phyloP scores from a whole-genome alignment of 2,797 vertebrate species.

The Siniperca scherzeri region DNA sequence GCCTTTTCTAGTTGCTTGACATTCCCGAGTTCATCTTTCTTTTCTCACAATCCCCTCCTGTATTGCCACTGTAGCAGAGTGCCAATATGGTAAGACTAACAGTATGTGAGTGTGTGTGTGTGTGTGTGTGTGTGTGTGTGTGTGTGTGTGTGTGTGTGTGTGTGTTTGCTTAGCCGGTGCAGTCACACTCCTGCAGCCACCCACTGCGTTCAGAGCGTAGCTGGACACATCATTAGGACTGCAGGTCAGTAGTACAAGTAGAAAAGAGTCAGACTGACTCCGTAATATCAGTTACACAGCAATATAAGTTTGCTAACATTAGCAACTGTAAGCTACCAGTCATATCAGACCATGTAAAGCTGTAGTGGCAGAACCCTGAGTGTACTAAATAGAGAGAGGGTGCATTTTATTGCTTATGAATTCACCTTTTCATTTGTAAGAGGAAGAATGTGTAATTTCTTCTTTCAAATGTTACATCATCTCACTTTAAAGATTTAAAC shows the following conservation, averaged over 20 bases:
- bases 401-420: neutral
- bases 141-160: slow-evolving; percentile 5
- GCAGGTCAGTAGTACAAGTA: slow-evolving; percentile 30
- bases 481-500: neutral
- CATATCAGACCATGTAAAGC: neutral
- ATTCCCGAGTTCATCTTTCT: neutral
- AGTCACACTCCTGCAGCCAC: slow-evolving; percentile 22
- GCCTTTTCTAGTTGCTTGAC: slow-evolving; percentile 18
- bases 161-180: neutral
- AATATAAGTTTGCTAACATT: slow-evolving; percentile 2
- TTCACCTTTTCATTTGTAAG: neutral
- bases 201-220: slow-evolving; percentile 38
- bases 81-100: neutral
- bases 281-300: neutral
- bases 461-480: neutral
- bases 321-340: neutral
- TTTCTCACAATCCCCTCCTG: neutral
- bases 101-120: slow-evolving; percentile 3
- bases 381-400: neutral
- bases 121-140: slow-evolving; percentile 4
- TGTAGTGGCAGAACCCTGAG: neutral
- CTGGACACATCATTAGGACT: slow-evolving; percentile 53
- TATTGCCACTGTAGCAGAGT: slow-evolving; percentile 22
- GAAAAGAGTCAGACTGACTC: neutral
- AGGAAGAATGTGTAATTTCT: neutral